phyloP scores from a whole-genome alignment of 2,888 invertebrate genomes.

The Habroteleia sp. region DNA sequence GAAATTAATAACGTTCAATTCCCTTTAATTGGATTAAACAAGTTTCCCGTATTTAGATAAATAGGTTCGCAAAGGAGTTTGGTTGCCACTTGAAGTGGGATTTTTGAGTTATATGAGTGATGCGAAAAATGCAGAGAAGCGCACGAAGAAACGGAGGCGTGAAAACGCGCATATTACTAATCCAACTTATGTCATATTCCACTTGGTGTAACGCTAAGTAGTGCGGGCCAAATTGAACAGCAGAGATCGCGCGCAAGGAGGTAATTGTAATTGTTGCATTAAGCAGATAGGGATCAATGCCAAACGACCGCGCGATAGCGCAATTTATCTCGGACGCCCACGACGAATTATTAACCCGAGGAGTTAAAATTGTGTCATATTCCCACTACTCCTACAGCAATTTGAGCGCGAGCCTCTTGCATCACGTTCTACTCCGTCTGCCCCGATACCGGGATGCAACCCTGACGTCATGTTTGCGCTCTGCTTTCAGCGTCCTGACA shows the following conservation, averaged over 20 bases:
- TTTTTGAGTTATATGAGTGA: too few relatives aligned
- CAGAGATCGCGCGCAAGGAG: slow-evolving; percentile 37
- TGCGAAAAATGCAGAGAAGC: slow-evolving; percentile 38
- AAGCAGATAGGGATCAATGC: slow-evolving; percentile 80
- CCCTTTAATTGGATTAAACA: too few relatives aligned
- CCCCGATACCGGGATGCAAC: slow-evolving; percentile 60
- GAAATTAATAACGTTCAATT: too few relatives aligned
- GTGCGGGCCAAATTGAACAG: slow-evolving; percentile 43
- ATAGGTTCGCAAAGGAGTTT: too few relatives aligned
- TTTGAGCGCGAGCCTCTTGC: slow-evolving; percentile 61
- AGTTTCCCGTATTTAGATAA: too few relatives aligned
- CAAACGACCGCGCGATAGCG: slow-evolving; percentile 72
- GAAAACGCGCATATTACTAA: slow-evolving; percentile 40
- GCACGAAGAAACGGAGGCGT: slow-evolving; percentile 40
- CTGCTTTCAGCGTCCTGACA: too few relatives aligned
- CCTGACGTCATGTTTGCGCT: slow-evolving; percentile 64
- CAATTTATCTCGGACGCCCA: slow-evolving; percentile 78
- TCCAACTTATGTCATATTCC: slow-evolving; percentile 55
- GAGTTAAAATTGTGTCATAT: slow-evolving; percentile 71
- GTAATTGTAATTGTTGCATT: slow-evolving; percentile 70
- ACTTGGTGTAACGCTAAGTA: slow-evolving; percentile 54
- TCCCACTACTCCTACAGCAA: slow-evolving; percentile 70
- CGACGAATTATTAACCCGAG: slow-evolving; percentile 75
- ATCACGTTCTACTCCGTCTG: slow-evolving; percentile 38
- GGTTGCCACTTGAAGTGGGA: too few relatives aligned